Conservation (phyloP, 2,113 vertebrate genomes). For the Xerus inauris region DNA sequence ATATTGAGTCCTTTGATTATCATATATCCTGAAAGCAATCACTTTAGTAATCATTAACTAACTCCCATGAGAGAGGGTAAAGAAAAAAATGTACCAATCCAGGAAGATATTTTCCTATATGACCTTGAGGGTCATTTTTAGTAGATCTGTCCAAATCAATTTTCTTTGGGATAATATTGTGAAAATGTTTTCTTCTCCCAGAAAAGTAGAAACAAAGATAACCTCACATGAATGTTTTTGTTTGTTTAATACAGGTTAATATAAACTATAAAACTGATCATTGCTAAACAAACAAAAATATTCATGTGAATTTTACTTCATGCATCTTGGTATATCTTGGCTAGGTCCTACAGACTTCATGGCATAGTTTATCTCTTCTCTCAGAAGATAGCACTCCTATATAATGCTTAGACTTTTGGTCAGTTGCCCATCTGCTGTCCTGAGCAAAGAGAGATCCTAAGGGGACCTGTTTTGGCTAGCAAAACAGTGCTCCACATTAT, state of each 20-base stretch:
- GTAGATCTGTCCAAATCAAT: background rate
- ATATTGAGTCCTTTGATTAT: background rate
- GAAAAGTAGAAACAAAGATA: background rate
- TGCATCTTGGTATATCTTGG: background rate
- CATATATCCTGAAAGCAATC: background rate
- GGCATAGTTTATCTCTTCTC: background rate
- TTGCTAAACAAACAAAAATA: background rate
- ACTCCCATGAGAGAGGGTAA: background rate
- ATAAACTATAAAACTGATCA: background rate
- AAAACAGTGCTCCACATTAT: background rate
- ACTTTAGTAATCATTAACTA: background rate
- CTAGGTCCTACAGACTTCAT: background rate
- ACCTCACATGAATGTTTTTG: no score
- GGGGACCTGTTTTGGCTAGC: background rate
- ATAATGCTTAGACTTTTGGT: background rate
- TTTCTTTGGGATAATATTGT: background rate
- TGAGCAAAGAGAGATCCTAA: background rate
- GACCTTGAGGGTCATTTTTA: background rate
- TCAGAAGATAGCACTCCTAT: background rate
- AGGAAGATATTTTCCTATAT: background rate
- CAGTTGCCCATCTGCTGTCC: background rate
- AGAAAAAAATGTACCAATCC: background rate
- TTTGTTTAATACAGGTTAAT: no score
- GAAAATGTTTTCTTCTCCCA: background rate
- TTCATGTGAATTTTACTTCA: background rate